A percentile compares a stretch with the other conserved stretches of the same genome.
phyloP scores from a whole-genome alignment of 2,888 invertebrate species.

The Drosophila infuscata region DNA sequence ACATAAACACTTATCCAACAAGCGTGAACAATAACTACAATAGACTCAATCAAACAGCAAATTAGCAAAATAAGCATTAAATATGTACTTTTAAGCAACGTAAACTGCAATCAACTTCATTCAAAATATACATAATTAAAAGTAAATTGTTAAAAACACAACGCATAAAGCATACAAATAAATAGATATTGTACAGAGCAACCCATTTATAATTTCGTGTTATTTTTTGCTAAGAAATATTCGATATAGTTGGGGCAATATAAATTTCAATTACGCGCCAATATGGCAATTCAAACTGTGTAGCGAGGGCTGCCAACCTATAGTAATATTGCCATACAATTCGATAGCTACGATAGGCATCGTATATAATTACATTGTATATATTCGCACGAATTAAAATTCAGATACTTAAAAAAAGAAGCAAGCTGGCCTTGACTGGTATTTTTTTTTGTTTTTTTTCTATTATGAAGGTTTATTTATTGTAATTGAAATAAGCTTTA shows the following conservation, averaged over 20 bases:
- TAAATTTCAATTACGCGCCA: conserved; percentile 12
- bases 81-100: conserved; percentile 13
- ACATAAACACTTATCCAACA: conserved; percentile 10
- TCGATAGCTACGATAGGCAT: neutral
- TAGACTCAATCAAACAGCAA: conserved; percentile 17
- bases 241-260: neutral
- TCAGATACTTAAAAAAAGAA: too few species aligned
- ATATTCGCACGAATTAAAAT: too few species aligned
- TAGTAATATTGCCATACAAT: neutral
- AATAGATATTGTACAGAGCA: conserved; percentile 74
- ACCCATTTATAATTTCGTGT: conserved; percentile 6
- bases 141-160: conserved; percentile 31
- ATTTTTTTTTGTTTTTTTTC: neutral
- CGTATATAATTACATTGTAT: neutral
- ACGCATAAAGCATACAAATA: conserved; percentile 52
- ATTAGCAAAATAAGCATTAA: conserved; percentile 27
- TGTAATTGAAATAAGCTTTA: neutral
- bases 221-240: neutral
- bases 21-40: conserved; percentile 42
- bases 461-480: too few species aligned
- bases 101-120: conserved; percentile 14
- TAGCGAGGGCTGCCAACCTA: conserved; percentile 7
- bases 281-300: neutral
- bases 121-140: conserved; percentile 17
- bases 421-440: neutral